Evolutionary conservation across 2,888 invertebrate genomes (phyloP).

Genomic region (Clistopyga incitator): DNA sequence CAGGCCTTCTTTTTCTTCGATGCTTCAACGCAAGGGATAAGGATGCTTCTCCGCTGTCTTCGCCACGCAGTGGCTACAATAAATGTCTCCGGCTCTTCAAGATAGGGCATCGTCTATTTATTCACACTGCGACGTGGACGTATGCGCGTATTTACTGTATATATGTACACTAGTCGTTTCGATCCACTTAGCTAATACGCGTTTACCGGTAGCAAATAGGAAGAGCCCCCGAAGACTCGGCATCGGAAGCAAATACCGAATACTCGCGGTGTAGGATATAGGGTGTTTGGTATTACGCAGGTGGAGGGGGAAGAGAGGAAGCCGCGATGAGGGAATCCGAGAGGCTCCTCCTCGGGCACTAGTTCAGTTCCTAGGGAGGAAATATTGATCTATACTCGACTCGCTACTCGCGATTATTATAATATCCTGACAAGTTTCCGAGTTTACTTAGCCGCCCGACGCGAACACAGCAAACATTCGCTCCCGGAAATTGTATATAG

Average conservation of each 20-base stretch:
- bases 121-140: background rate
- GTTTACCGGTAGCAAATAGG: slow-evolving; percentile 65
- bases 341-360: slow-evolving; percentile 33
- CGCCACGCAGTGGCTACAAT: slow-evolving; percentile 11
- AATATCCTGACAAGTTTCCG: slow-evolving; percentile 50
- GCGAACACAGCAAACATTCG: background rate
- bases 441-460: slow-evolving; percentile 1
- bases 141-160: slow-evolving; percentile 4
- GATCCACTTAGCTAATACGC: slow-evolving; percentile 64
- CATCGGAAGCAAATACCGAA: slow-evolving; percentile 43
- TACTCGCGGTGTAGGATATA: slow-evolving; percentile 57
- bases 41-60: slow-evolving; percentile 25
- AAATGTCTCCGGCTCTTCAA: slow-evolving; percentile 10
- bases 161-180: slow-evolving; percentile 46
- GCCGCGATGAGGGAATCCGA: slow-evolving; percentile 25
- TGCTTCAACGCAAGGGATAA: slow-evolving; percentile 1
- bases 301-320: background rate
- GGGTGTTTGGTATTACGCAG: slow-evolving; percentile 46
- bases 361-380: slow-evolving; percentile 52
- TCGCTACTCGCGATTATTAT: slow-evolving; percentile 59
- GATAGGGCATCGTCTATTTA: slow-evolving; percentile 19
- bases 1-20: background rate
- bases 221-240: slow-evolving; percentile 37
- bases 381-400: slow-evolving; percentile 61
- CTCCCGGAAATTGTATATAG: slow-evolving; percentile 23